A percentile compares a stretch with the other conserved stretches of the same genome.
Evolutionary conservation across 2,797 vertebrate species (phyloP).

Genomic region (Basileuterus tristriatus): DNA sequence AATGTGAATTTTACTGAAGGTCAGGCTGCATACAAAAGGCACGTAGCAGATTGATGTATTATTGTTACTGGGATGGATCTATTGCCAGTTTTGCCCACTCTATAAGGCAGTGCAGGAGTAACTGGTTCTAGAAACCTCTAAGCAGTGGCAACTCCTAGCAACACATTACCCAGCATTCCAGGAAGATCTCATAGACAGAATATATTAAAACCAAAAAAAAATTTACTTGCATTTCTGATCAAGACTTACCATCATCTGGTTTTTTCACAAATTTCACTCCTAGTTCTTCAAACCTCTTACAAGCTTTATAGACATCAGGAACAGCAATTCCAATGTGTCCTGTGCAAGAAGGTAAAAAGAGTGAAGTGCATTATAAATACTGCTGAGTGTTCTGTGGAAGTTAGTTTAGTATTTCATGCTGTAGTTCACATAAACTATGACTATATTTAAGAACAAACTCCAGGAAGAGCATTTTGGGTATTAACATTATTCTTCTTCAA

Average conservation of each 20-base stretch:
- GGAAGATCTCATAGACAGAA: not conserved
- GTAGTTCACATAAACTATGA: not conserved
- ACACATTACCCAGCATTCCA: not conserved
- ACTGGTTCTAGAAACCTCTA: not conserved
- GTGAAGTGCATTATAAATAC: not conserved
- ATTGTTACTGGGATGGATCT: not conserved
- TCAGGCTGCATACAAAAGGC: not conserved
- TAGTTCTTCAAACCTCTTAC: slow-evolving; percentile 92
- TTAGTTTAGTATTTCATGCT: not conserved
- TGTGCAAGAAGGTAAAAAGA: slow-evolving; percentile 53
- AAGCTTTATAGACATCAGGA: slow-evolving; percentile 90
- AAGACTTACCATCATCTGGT: slow-evolving; percentile 89
- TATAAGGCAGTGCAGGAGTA: accelerated
- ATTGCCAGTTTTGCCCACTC: not conserved
- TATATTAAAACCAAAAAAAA: not conserved
- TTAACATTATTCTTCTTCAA: not conserved
- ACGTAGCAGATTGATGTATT: accelerated
- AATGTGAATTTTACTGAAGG: not conserved
- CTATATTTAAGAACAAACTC: not conserved
- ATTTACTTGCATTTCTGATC: not conserved
- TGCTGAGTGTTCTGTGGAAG: not conserved
- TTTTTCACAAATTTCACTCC: slow-evolving; percentile 97
- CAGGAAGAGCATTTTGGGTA: not conserved
- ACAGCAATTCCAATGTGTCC: slow-evolving; percentile 97
- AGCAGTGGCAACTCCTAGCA: not conserved